These are phyloP conservation scores for Cenopis cana DNA, from an alignment of 2,888 invertebrate genomes.

Conservation along the genomic window DNA sequence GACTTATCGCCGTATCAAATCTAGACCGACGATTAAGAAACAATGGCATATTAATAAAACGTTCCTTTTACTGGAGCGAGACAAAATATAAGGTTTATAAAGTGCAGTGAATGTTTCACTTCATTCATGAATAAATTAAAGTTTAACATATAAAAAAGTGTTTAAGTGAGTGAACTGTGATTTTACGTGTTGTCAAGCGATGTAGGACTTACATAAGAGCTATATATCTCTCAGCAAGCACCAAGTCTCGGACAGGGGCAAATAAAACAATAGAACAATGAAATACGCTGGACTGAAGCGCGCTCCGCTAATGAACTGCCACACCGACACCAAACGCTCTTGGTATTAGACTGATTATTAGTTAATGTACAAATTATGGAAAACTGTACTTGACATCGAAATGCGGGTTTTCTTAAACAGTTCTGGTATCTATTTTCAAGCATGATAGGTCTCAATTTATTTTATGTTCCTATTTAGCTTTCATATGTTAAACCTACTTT, in stretches of 20 bases:
- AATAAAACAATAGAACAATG: slow-evolving; percentile 73
- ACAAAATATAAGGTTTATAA: slow-evolving; percentile 55
- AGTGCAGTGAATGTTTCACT: neutral
- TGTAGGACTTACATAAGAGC: slow-evolving; percentile 46
- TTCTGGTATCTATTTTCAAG: slow-evolving; percentile 19
- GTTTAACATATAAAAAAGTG: neutral
- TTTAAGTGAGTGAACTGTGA: neutral
- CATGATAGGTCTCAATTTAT: neutral
- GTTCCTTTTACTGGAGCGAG: slow-evolving; percentile 65
- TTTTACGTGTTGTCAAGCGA: slow-evolving; percentile 57
- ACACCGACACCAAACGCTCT: slow-evolving; percentile 55
- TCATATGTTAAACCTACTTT: neutral
- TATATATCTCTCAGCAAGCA: slow-evolving; percentile 65
- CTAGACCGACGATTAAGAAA: slow-evolving; percentile 77
- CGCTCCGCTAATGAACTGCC: slow-evolving; percentile 70
- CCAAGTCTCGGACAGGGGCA: slow-evolving; percentile 60
- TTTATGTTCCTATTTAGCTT: neutral
- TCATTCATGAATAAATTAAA: neutral
- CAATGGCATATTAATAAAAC: slow-evolving; percentile 81
- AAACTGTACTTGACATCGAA: slow-evolving; percentile 37
- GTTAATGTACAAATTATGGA: slow-evolving; percentile 43
- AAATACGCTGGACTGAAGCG: slow-evolving; percentile 68
- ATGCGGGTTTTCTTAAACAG: slow-evolving; percentile 3
- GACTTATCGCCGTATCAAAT: slow-evolving; percentile 78
- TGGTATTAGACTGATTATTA: slow-evolving; percentile 59